phyloP scores from a whole-genome alignment of 2,113 vertebrate genomes.

The Sinocyclocheilus anshuiensis region DNA sequence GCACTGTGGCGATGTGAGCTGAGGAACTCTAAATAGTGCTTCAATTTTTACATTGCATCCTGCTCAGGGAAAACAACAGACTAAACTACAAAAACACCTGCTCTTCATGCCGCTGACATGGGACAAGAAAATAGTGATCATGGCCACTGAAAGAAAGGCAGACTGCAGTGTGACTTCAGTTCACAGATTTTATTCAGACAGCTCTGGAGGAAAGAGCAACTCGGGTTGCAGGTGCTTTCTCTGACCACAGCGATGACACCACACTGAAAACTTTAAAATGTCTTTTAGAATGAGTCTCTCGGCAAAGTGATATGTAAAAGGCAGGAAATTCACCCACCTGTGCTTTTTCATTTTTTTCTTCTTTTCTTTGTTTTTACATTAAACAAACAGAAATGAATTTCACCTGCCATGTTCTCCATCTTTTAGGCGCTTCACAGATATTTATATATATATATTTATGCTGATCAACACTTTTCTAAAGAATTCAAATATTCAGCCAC shows the following conservation, averaged over 20 bases:
- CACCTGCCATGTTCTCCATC: conserved; percentile 75
- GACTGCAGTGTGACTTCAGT: conserved; percentile 58
- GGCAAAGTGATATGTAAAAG: conserved; percentile 88
- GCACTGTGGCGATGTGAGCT: background rate
- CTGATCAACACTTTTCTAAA: conserved; percentile 93
- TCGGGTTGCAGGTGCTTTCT: conserved; percentile 73
- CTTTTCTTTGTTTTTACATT: conserved; percentile 76
- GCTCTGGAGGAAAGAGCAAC: conserved; percentile 76
- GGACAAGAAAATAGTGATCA: background rate
- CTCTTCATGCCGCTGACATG: background rate
- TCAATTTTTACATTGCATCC: background rate
- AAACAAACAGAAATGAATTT: conserved; percentile 88
- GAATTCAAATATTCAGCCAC: conserved; percentile 98
- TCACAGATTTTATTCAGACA: conserved; percentile 80
- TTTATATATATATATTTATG: conserved; percentile 82
- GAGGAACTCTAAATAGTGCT: background rate
- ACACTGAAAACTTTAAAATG: conserved; percentile 86
- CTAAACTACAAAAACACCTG: background rate
- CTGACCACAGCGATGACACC: conserved; percentile 79
- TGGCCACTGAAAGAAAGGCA: background rate
- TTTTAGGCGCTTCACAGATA: conserved; percentile 90
- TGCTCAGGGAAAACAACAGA: background rate
- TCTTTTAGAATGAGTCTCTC: conserved; percentile 90
- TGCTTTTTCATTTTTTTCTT: conserved; percentile 75
- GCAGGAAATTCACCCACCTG: conserved; percentile 83